Base-by-base conservation (phyloP, 2,113 vertebrate genomes). In the Macquaria ambigua region DNA sequence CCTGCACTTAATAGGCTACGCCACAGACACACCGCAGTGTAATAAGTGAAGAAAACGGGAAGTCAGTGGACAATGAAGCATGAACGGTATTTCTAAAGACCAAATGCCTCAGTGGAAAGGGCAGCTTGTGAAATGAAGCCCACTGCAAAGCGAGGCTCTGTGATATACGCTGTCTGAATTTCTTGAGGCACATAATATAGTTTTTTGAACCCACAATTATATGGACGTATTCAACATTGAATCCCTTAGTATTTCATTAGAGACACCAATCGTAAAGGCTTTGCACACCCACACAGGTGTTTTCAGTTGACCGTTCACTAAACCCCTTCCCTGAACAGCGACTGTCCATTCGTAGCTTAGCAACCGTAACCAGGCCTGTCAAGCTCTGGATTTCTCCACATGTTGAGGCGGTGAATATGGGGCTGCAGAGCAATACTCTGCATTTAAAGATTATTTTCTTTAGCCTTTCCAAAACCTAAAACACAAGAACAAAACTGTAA, bases 91-190 rank as follows among this genome's bases (percentile, higher is more conserved):
- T 85, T 88, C 63, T 43, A 81, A 84, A 82, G 84, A 61, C 59
- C 86, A 77, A 70, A 59, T 4, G 67, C 46, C 74, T 84, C 71
- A 0, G 41, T 61, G 48, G 62, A 81, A 91, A 87, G 81, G 68
- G 67, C 62, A 77, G 50, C 67, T 71, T 63, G 74, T 56, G 50
- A 46, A 75, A 70, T 46, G 52, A 86, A 77, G 59, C 43, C 14
- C 16, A 56, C 50, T 21, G 31, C 21, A 63, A 63, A 66, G 56
- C 1, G 0, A 79, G n/a, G n/a, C 23, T 61, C 8, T 20, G 20
- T 48, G n/a, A 84, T 62, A 28, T 9, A 34, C 48, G 1, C 6
- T 0, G 23, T 69, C 8, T 56, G 52, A 31, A 66, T 59, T 77
- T 56, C 31, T 14, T 34, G 34, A 72, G 46, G 43, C 28, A 55